Conservation (phyloP, 2,888 invertebrate species). For the Hydrotaea cyrtoneurina region DNA sequence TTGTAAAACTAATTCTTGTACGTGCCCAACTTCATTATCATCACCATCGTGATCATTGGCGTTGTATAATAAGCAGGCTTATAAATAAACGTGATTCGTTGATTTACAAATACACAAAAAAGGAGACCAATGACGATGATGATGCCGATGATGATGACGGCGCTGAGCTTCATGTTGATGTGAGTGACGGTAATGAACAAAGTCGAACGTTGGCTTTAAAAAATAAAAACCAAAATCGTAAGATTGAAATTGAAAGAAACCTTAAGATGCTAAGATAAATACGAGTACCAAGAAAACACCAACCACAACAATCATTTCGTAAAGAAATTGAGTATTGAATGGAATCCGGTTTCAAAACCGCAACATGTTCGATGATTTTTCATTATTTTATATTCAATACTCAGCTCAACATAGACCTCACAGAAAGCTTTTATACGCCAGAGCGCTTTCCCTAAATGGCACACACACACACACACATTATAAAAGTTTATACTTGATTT, state of each 20-base stretch:
- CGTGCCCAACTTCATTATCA: not conserved
- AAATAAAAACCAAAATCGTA: not conserved
- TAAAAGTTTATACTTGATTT: too few relatives aligned
- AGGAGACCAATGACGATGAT: not conserved
- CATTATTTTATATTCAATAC: too few relatives aligned
- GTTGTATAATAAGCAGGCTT: conserved; percentile 30
- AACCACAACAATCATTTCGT: not conserved
- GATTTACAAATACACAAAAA: conserved; percentile 13
- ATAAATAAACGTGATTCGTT: conserved; percentile 28
- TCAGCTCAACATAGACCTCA: too few relatives aligned
- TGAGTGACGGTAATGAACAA: not conserved
- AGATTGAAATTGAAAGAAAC: conserved; percentile 11
- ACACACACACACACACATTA: too few relatives aligned
- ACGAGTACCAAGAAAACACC: not conserved
- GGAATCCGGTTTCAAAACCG: conserved; percentile 4
- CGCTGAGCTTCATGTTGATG: not conserved
- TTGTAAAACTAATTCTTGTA: conserved; percentile 8
- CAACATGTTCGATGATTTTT: not conserved
- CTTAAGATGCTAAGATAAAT: not conserved
- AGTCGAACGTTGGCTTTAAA: not conserved
- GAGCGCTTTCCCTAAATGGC: too few relatives aligned
- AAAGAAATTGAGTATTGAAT: not conserved
- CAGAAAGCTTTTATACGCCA: too few relatives aligned
- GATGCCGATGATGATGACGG: not conserved
- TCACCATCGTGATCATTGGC: not conserved